These are phyloP conservation scores for Isurus oxyrinchus DNA, from an alignment of 2,113 vertebrate species.

Conservation along the genomic window DNA sequence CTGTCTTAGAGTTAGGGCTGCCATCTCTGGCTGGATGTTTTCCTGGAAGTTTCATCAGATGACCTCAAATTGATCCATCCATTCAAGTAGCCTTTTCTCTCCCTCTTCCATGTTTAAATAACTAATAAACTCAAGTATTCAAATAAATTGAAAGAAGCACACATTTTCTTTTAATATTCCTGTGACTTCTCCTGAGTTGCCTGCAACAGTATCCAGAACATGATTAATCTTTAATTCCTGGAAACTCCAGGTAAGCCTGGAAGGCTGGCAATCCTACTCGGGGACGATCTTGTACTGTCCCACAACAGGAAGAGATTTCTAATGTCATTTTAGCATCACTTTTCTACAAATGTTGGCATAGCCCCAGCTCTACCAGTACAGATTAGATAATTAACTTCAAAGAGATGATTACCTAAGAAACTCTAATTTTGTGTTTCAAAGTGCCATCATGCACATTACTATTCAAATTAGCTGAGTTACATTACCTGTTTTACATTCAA, in stretches of 20 bases:
- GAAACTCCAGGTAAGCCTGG: neutral
- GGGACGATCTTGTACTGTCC: neutral
- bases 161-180: no score
- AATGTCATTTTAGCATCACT: neutral
- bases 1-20: neutral
- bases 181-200: no score
- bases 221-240: neutral
- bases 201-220: no score
- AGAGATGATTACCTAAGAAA: neutral
- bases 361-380: neutral
- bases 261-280: neutral
- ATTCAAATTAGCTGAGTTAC: constrained; percentile 16
- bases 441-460: neutral
- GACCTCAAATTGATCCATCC: neutral
- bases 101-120: neutral
- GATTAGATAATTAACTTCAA: neutral
- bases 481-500: neutral
- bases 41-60: neutral
- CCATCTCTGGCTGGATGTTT: neutral
- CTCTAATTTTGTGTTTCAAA: neutral
- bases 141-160: neutral
- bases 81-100: neutral
- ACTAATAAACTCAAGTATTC: neutral
- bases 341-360: neutral
- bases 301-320: neutral